Conservation (phyloP, 2,888 invertebrate species). For the Meliscaeva auricollis region DNA sequence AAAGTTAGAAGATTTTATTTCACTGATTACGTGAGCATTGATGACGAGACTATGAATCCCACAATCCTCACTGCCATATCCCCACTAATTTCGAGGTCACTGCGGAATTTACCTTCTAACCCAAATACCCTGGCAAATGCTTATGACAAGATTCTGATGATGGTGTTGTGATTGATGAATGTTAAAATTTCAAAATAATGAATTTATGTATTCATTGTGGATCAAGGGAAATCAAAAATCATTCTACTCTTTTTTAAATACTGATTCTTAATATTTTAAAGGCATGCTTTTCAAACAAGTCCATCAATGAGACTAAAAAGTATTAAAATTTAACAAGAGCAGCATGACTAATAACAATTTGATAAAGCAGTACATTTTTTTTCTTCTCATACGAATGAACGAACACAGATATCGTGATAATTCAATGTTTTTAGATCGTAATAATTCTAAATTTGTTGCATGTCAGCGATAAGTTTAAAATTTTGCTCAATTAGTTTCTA, state of each 20-base stretch:
- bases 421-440: slow-evolving; percentile 31
- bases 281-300: neutral
- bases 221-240: neutral
- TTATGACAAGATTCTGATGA: neutral
- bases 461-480: slow-evolving; percentile 23
- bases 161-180: slow-evolving; percentile 5
- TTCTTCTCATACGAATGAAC: neutral
- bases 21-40: neutral
- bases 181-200: neutral
- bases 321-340: slow-evolving; percentile 19
- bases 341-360: slow-evolving; percentile 50
- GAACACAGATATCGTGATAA: neutral
- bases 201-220: neutral
- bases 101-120: neutral
- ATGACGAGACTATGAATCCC: neutral
- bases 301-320: neutral
- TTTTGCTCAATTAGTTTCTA: slow-evolving; percentile 28
- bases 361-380: neutral
- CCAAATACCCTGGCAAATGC: neutral
- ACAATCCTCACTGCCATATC: neutral
- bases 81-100: neutral
- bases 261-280: neutral
- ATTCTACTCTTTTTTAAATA: neutral
- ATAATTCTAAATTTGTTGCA: slow-evolving; percentile 58
- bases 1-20: slow-evolving; percentile 6